Conservation (phyloP, 2,113 vertebrate species). For the Archocentrus centrarchus region DNA sequence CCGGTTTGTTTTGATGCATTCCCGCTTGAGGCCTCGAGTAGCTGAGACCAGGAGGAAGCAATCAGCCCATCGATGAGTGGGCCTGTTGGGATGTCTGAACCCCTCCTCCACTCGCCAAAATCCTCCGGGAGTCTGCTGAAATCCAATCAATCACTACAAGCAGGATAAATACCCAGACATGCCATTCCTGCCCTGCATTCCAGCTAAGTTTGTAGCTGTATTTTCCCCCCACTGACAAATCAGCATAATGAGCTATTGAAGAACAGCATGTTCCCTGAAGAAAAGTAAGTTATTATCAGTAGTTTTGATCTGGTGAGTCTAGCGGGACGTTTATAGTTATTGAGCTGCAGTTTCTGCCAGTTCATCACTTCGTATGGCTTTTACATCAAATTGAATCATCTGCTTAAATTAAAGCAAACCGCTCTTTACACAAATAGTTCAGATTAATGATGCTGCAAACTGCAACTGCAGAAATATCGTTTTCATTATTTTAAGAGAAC, state of each 20-base stretch:
- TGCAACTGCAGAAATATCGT: background rate
- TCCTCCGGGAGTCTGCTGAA: conserved; percentile 47
- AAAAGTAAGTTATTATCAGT: conserved; percentile 19
- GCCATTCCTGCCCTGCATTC: conserved; percentile 44
- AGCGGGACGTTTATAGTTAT: background rate
- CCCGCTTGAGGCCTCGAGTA: conserved; percentile 26
- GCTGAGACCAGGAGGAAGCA: conserved; percentile 65
- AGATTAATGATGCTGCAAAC: background rate
- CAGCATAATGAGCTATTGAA: background rate
- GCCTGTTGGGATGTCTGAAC: conserved; percentile 37
- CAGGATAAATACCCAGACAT: conserved; percentile 35
- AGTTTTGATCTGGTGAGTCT: conserved; percentile 14
- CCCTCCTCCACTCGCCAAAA: conserved; percentile 30
- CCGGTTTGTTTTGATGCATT: conserved; percentile 14
- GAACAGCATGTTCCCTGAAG: conserved; percentile 2
- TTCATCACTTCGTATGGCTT: background rate
- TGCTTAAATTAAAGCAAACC: conserved; percentile 10
- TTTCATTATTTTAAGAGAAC: background rate
- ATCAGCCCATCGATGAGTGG: conserved; percentile 64
- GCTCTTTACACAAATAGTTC: background rate
- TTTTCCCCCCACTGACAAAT: background rate
- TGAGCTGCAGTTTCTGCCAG: conserved; percentile 7
- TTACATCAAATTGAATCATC: background rate
- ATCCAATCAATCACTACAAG: conserved; percentile 71
- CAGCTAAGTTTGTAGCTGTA: conserved; percentile 35